Conservation (phyloP, 2,888 invertebrate genomes). For the Mechanitis mazaeus region DNA sequence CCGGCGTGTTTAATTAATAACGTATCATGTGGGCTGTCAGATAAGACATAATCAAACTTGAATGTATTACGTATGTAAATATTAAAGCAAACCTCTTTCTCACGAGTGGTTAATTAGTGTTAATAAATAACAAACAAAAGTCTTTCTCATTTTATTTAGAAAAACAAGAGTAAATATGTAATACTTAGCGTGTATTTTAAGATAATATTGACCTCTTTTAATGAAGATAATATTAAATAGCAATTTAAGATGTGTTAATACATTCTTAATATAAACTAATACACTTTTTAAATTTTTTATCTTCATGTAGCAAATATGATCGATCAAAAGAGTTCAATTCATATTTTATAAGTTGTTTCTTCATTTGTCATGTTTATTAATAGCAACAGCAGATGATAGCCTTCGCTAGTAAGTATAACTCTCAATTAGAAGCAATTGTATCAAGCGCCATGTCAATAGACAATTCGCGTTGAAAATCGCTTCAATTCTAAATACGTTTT, state of each 20-base stretch:
- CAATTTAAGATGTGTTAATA: no score
- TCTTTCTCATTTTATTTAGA: no score
- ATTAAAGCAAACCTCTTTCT: constrained; percentile 7
- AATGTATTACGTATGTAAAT: constrained; percentile 37
- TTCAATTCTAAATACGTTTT: constrained; percentile 18
- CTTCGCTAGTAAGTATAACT: constrained; percentile 22
- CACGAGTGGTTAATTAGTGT: neutral
- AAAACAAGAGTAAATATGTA: no score
- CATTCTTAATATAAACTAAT: no score
- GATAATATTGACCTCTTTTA: no score
- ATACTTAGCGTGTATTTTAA: no score
- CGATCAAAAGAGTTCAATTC: neutral
- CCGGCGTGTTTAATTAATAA: constrained; percentile 68
- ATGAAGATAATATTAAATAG: no score
- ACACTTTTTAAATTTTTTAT: no score
- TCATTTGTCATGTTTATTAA: constrained; percentile 23
- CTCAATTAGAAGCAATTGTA: constrained; percentile 31
- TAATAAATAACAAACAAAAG: neutral
- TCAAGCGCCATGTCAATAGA: constrained; percentile 24
- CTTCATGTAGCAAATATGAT: neutral
- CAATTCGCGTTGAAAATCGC: constrained; percentile 17
- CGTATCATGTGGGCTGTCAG: constrained; percentile 70
- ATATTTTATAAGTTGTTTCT: constrained; percentile 7
- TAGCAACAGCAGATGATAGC: constrained; percentile 20
- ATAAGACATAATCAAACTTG: constrained; percentile 64